phyloP scores from a whole-genome alignment of 2,113 vertebrate genomes.

The Calidris pygmaea region DNA sequence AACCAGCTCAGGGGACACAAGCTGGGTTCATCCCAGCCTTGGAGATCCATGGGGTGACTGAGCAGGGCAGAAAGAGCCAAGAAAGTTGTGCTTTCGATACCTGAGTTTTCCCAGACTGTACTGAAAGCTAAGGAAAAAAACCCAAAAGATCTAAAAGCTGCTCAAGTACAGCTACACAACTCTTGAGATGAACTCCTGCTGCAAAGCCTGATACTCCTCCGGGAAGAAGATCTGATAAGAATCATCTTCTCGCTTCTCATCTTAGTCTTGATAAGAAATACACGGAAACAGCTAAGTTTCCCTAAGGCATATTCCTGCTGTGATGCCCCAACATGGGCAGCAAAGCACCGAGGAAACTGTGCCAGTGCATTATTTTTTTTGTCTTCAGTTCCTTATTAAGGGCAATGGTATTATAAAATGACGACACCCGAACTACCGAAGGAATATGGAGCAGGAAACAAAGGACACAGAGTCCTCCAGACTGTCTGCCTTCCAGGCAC shows the following conservation, averaged over 20 bases:
- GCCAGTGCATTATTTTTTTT: neutral
- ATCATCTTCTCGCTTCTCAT: neutral
- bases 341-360: neutral
- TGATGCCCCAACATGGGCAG: neutral
- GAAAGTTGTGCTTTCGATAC: neutral
- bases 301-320: accelerated
- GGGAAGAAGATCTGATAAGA: neutral
- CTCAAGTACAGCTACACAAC: neutral
- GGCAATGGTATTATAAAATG: neutral
- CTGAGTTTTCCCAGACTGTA: neutral
- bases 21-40: neutral
- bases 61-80: neutral
- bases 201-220: neutral
- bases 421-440: neutral
- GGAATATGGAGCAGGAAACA: neutral
- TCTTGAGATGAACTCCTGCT: neutral
- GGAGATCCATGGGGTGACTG: neutral
- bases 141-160: neutral
- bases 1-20: neutral
- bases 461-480: neutral
- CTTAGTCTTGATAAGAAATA: neutral
- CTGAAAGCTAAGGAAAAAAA: neutral
- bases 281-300: neutral
- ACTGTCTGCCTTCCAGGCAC: neutral
- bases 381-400: neutral